phyloP scores from a whole-genome alignment of 1,140 invertebrate genomes.

The Micrasema minimum region DNA sequence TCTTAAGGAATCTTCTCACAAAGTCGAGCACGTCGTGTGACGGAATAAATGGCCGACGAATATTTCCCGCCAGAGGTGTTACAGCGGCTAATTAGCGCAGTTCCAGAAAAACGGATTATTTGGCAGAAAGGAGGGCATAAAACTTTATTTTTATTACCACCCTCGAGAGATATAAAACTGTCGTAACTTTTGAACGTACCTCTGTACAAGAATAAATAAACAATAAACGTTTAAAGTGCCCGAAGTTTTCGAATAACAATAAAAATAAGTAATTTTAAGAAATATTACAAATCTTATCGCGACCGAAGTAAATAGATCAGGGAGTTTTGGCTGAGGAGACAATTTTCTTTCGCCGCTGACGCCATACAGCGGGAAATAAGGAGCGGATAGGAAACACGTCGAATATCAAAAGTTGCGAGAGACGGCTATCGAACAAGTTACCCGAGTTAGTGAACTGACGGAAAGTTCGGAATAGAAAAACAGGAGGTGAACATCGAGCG shows the following conservation, averaged over 20 bases:
- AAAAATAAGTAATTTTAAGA: neutral
- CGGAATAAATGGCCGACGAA: neutral
- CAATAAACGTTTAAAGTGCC: neutral
- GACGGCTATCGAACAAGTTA: constrained; percentile 16
- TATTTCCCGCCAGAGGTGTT: neutral
- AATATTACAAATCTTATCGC: constrained; percentile 19
- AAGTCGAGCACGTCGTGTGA: constrained; percentile 4
- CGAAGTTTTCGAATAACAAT: constrained; percentile 12
- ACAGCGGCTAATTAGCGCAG: too few relatives aligned
- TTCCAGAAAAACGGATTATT: too few relatives aligned
- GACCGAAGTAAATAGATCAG: neutral
- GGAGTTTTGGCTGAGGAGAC: constrained; percentile 15
- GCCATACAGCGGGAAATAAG: neutral
- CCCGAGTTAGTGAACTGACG: constrained; percentile 20
- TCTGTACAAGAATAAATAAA: neutral
- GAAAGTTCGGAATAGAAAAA: constrained; percentile 23
- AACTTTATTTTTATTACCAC: too few relatives aligned
- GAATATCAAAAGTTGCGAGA: constrained; percentile 22
- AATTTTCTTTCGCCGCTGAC: constrained; percentile 20
- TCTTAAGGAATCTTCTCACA: constrained; percentile 4
- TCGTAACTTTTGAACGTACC: too few relatives aligned
- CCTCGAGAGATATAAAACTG: too few relatives aligned
- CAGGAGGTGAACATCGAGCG: constrained; percentile 5
- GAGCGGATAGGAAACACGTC: constrained; percentile 17
- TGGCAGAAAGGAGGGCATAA: too few relatives aligned